A percentile compares a stretch with the other conserved stretches of the same genome.
phyloP scores from a whole-genome alignment of 2,888 invertebrate species.

The Cactoblastis cactorum region DNA sequence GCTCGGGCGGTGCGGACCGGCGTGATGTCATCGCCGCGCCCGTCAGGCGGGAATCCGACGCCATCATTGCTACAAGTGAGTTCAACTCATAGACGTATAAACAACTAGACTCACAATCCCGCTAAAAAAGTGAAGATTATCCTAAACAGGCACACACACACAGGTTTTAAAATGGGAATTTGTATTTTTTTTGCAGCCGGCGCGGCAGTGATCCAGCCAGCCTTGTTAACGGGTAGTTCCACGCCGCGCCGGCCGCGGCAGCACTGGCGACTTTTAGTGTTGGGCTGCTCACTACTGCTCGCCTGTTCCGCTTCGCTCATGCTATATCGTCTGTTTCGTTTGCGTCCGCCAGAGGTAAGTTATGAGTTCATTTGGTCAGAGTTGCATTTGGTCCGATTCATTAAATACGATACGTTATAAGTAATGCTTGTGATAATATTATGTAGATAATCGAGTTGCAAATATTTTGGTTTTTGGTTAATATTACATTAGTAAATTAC shows the following conservation, averaged over 20 bases:
- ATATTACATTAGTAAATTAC: too few relatives aligned
- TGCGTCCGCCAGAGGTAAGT: constrained; percentile 36
- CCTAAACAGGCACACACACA: too few relatives aligned
- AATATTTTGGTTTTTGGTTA: too few relatives aligned
- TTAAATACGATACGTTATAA: too few relatives aligned
- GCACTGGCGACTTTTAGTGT: constrained; percentile 31
- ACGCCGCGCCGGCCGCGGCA: constrained; percentile 25
- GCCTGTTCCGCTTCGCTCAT: constrained; percentile 42
- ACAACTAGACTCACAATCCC: too few relatives aligned
- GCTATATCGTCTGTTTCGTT: constrained; percentile 37
- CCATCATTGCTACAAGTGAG: constrained; percentile 52
- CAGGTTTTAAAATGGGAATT: too few relatives aligned
- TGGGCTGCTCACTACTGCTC: constrained; percentile 36
- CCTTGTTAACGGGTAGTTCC: constrained; percentile 49
- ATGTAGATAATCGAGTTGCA: too few relatives aligned
- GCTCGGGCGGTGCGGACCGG: constrained; percentile 74
- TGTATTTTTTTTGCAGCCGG: constrained; percentile 22
- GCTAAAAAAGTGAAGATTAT: too few relatives aligned
- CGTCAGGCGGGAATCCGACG: constrained; percentile 47
- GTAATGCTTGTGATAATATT: too few relatives aligned
- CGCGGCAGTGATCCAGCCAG: constrained; percentile 66
- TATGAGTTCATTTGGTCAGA: too few relatives aligned
- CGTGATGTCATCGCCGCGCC: constrained; percentile 44
- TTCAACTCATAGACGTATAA: not conserved
- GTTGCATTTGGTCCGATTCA: too few relatives aligned